phyloP scores from a whole-genome alignment of 2,113 vertebrate species.

The Symphodus melops region DNA sequence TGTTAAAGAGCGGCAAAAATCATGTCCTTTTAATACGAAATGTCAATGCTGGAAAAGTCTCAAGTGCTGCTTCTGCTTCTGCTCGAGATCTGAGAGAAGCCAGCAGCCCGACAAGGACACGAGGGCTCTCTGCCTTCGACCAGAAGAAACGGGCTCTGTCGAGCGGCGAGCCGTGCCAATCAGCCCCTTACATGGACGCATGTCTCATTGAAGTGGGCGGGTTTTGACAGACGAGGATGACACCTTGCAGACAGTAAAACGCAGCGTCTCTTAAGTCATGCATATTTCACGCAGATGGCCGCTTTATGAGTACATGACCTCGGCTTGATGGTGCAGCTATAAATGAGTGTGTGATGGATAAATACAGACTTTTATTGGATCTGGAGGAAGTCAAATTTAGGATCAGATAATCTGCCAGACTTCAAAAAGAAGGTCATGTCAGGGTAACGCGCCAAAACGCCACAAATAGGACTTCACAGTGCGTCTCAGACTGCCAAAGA shows the following conservation, averaged over 20 bases:
- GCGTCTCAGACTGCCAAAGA: not conserved
- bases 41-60: constrained; percentile 52
- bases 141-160: constrained; percentile 15
- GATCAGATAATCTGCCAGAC: constrained; percentile 38
- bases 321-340: constrained; percentile 61
- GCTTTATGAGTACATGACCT: constrained; percentile 69
- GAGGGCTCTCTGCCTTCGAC: constrained; percentile 6
- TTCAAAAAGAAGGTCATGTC: constrained; percentile 43
- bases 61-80: constrained; percentile 4
- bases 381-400: constrained; percentile 17
- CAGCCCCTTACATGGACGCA: constrained; percentile 47
- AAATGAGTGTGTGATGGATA: constrained; percentile 56
- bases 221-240: constrained; percentile 68
- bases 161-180: constrained; percentile 46
- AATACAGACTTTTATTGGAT: constrained; percentile 57
- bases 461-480: constrained; percentile 2
- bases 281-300: constrained; percentile 77
- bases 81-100: constrained; percentile 22
- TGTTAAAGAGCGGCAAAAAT: constrained; percentile 18
- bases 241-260: constrained; percentile 49
- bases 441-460: constrained; percentile 34
- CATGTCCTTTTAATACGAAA: constrained; percentile 62
- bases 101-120: constrained; percentile 36
- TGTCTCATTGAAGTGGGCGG: constrained; percentile 57
- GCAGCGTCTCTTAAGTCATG: constrained; percentile 59